Conservation (phyloP, 2,888 invertebrate genomes). For the Megalurothrips usitatus region DNA sequence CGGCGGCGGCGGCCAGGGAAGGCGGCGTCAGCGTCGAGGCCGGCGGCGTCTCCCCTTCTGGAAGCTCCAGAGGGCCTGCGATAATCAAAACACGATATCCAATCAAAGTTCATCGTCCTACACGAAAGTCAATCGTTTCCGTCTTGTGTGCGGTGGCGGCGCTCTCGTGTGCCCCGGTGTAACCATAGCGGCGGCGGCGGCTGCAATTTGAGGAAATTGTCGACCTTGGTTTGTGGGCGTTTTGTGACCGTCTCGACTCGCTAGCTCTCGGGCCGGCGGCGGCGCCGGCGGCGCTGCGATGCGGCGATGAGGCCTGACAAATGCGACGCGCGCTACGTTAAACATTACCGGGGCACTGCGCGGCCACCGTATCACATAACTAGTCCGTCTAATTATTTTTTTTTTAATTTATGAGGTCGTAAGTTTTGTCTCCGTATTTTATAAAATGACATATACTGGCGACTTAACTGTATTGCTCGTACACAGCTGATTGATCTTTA, state of each 20-base stretch:
- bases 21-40: not conserved
- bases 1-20: not conserved
- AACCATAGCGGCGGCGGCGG: not conserved
- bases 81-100: too few relatives aligned
- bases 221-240: conserved; percentile 10
- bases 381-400: too few relatives aligned
- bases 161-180: not conserved
- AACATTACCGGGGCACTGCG: not conserved
- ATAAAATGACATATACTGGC: too few relatives aligned
- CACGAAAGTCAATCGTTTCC: too few relatives aligned
- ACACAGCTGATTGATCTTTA: too few relatives aligned
- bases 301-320: not conserved
- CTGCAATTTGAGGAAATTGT: conserved; percentile 17
- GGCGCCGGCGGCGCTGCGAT: not conserved
- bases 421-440: too few relatives aligned
- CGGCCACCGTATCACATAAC: too few relatives aligned
- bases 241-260: conserved; percentile 9
- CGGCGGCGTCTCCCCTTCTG: not conserved
- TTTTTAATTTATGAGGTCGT: too few relatives aligned
- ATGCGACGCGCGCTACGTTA: not conserved
- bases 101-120: too few relatives aligned
- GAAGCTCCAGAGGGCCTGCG: not conserved
- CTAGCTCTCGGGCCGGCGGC: too few relatives aligned
- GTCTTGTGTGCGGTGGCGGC: not conserved
- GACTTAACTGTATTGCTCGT: too few relatives aligned